Percentiles rank a stretch among this genome's conserved stretches.
phyloP scores from a whole-genome alignment of 2,113 vertebrate species.

The Xiphophorus maculatus region DNA sequence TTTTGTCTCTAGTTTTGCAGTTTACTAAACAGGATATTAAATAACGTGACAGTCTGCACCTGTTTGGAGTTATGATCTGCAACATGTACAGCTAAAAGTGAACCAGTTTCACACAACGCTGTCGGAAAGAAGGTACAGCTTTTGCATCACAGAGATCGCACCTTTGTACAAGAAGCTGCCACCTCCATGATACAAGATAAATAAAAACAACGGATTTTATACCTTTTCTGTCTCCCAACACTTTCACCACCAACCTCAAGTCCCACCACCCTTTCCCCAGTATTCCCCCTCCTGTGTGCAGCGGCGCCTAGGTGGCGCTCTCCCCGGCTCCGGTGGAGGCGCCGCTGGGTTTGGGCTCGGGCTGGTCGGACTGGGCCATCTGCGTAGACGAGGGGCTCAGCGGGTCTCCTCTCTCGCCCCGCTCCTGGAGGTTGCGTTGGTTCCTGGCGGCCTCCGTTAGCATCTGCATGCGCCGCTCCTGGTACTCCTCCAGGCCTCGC shows the following conservation, averaged over 20 bases:
- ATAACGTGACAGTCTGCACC: constrained; percentile 42
- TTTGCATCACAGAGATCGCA: constrained; percentile 47
- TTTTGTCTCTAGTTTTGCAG: constrained; percentile 27
- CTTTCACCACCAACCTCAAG: constrained; percentile 36
- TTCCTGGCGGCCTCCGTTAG: constrained; percentile 83
- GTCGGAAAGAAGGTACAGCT: constrained; percentile 52
- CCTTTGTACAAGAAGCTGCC: constrained; percentile 46
- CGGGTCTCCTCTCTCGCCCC: constrained; percentile 70
- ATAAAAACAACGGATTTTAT: constrained; percentile 48
- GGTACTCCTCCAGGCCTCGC: constrained; percentile 87
- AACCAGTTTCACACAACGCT: constrained; percentile 71
- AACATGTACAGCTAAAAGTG: constrained; percentile 58
- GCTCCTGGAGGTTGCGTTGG: constrained; percentile 83
- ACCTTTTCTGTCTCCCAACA: constrained; percentile 59
- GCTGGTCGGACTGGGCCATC: constrained; percentile 63
- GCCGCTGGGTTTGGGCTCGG: constrained; percentile 71
- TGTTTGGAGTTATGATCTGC: constrained; percentile 55
- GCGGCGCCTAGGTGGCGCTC: constrained; percentile 67
- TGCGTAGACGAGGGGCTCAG: constrained; percentile 63
- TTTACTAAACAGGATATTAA: constrained; percentile 42
- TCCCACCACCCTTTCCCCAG: constrained; percentile 39
- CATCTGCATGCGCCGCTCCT: constrained; percentile 86
- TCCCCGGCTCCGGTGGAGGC: constrained; percentile 62
- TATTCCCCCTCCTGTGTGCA: constrained; percentile 25
- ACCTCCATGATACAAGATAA: constrained; percentile 51